phyloP scores from a whole-genome alignment of 2,797 vertebrate genomes.

The Dendrocincla fuliginosa region DNA sequence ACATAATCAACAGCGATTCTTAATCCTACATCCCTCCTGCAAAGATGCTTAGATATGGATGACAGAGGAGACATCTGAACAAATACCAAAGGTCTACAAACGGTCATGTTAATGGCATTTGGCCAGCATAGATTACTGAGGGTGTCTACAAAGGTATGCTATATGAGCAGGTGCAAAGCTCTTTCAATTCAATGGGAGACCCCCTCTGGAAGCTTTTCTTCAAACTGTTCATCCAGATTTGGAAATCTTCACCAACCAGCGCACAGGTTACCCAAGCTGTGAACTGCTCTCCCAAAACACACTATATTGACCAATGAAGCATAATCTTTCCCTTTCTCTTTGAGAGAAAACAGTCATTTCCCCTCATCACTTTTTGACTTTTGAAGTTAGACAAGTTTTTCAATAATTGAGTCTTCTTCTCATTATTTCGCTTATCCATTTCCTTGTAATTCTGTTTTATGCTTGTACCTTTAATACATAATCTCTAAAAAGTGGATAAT shows the following conservation, averaged over 20 bases:
- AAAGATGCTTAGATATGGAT: background rate
- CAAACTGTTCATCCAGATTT: background rate
- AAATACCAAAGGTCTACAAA: background rate
- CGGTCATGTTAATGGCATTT: background rate
- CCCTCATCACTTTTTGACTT: background rate
- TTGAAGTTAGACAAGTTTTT: background rate
- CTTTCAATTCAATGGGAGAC: background rate
- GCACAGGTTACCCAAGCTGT: background rate
- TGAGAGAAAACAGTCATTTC: background rate
- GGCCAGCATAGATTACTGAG: background rate
- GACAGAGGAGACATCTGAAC: background rate
- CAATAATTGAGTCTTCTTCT: background rate
- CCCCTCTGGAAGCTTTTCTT: background rate
- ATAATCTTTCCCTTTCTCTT: background rate
- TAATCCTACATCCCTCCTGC: background rate
- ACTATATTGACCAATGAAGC: background rate
- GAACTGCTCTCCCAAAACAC: background rate
- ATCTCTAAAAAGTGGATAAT: background rate
- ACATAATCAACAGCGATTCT: background rate
- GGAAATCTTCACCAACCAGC: background rate
- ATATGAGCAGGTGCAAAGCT: background rate
- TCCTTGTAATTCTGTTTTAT: background rate
- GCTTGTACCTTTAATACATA: background rate
- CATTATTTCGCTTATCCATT: background rate
- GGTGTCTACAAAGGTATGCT: background rate